A percentile compares a stretch with the other conserved stretches of the same genome.
Conservation (phyloP, 2,113 vertebrate species). For the Cercocebus atys region DNA sequence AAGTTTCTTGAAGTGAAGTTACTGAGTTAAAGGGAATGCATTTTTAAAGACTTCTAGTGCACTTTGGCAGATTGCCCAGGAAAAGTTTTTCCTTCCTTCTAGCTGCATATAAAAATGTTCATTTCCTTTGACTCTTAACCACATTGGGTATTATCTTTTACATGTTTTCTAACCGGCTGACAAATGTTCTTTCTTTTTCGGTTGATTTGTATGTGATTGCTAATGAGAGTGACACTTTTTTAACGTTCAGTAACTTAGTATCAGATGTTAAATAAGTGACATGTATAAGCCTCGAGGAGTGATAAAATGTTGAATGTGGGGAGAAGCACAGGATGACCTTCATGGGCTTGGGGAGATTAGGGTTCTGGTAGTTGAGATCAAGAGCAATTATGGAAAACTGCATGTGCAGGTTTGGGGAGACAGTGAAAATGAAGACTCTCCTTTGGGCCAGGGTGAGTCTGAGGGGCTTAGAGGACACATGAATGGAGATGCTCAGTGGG, state of each 20-base stretch:
- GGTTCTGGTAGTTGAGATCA: neutral
- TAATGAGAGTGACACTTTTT: neutral
- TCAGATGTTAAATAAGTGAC: neutral
- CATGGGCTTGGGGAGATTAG: neutral
- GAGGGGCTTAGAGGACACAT: neutral
- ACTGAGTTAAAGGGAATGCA: neutral
- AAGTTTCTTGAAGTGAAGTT: neutral
- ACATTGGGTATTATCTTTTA: neutral
- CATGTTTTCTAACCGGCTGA: neutral
- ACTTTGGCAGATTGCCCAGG: neutral
- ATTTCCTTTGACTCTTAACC: neutral
- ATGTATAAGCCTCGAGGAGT: neutral
- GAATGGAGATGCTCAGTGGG: neutral
- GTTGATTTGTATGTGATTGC: neutral
- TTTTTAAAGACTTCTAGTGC: neutral
- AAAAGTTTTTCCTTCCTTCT: neutral
- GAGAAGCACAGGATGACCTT: neutral
- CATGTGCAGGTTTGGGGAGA: neutral
- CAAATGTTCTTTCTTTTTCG: neutral
- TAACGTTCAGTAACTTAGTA: neutral
- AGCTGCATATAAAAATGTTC: neutral
- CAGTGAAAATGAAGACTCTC: neutral
- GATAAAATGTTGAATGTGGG: neutral
- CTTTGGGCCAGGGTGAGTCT: neutral
- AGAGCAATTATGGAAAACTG: neutral